A percentile compares a stretch with the other conserved stretches of the same genome.
These are phyloP conservation scores for Labroides dimidiatus DNA, from an alignment of 2,797 vertebrate species.

Conservation along the genomic window DNA sequence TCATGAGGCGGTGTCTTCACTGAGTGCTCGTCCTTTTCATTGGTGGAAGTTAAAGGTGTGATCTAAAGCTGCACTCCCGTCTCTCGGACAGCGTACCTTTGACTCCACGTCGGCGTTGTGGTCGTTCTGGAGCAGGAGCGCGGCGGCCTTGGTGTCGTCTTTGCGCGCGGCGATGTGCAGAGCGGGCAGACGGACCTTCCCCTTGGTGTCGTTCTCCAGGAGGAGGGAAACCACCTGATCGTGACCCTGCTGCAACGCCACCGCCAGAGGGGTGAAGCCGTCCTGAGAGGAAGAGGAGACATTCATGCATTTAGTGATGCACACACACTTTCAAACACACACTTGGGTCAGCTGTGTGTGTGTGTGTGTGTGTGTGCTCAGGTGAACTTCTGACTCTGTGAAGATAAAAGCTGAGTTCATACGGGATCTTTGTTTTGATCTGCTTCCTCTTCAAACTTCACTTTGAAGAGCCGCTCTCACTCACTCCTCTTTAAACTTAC, in stretches of 20 bases:
- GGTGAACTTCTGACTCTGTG: not conserved
- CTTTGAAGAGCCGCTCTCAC: not conserved
- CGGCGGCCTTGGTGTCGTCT: slow-evolving; percentile 97
- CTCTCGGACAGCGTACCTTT: slow-evolving; percentile 86
- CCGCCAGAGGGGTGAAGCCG: slow-evolving; percentile 96
- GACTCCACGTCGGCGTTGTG: slow-evolving; percentile 98
- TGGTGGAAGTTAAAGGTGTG: too few species aligned
- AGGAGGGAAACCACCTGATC: slow-evolving; percentile 97
- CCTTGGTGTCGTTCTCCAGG: slow-evolving; percentile 98
- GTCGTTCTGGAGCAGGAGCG: slow-evolving; percentile 95
- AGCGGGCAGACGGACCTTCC: slow-evolving; percentile 96
- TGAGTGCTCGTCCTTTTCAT: too few species aligned
- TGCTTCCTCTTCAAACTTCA: not conserved
- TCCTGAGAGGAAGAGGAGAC: slow-evolving; percentile 80
- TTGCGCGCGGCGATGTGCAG: slow-evolving; percentile 97
- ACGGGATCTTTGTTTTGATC: not conserved
- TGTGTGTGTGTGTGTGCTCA: not conserved
- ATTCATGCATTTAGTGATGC: too few species aligned
- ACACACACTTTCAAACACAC: not conserved
- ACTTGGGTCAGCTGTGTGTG: not conserved
- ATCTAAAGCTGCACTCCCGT: not conserved
- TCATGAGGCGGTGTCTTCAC: too few species aligned
- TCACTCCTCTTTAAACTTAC: not conserved
- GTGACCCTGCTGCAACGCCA: slow-evolving; percentile 98
- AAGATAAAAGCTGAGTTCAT: not conserved